Base-by-base conservation (phyloP, 2,113 vertebrate genomes). In the Tragelaphus strepsiceros region DNA sequence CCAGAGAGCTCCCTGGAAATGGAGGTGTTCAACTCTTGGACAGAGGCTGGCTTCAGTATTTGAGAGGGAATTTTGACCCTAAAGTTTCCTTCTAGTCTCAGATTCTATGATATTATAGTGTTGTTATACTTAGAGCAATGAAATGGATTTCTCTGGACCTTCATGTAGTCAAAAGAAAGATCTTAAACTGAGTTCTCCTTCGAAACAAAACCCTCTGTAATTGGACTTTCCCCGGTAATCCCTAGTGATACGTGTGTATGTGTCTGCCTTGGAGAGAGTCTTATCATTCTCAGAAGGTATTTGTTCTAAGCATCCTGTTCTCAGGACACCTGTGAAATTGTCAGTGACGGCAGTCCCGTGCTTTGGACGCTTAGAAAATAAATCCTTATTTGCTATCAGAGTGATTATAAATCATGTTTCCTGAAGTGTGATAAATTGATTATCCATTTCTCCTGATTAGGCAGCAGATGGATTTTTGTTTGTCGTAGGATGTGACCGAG, bases 391-490 rank as follows among this genome's bases (percentile, higher is more conserved):
- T 94, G 83, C 85, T 90, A 16, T 91, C 90, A 94, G 71, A 67
- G 82, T 96, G 80, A 92, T 77, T 80, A 74, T 78, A 90, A 85
- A 51, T 82, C n/a, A 5, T 95, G 83, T 94, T 78, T 97, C 83
- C 67, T 85, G 32, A 95, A 97, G 95, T 93, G 96, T 97, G 96
- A 82, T 95, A 96, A 95, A 98, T 97, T 96, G 97, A 97, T 84
- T 97, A 78, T 98, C 90, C 96, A 92, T 97, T 92, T 96, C 94
- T 11, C 97, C 90, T 77, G 90, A 97, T 97, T 99, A 99, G 99
- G 99, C 99, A 98, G 99, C 99, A 94, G 99, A 99, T 96, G 99
- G 99, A 91, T 99, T 99, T 99, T 99, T 99, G 96, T 99, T 99
- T 97, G 99, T 99, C 97, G 99, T 99, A 46, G 99, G 99, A 86